Evolutionary conservation across 2,888 invertebrate species (phyloP).

Genomic region (Himalopsyche tibetana): DNA sequence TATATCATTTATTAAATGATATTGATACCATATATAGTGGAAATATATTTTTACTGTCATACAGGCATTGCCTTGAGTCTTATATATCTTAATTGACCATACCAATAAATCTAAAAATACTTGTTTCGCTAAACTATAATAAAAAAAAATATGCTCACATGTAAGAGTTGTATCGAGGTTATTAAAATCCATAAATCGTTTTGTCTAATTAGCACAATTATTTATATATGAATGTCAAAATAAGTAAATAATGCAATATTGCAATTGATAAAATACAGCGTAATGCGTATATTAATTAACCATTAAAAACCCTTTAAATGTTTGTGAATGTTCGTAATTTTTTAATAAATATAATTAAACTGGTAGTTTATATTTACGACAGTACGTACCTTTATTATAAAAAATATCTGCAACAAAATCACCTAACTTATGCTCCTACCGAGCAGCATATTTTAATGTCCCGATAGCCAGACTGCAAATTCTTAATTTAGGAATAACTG

Average conservation of each 20-base stretch:
- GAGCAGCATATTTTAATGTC: too few relatives aligned
- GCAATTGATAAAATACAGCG: neutral
- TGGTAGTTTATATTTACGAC: too few relatives aligned
- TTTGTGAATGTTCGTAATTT: too few relatives aligned
- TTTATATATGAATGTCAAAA: neutral
- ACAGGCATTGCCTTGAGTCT: neutral
- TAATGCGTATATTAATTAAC: too few relatives aligned
- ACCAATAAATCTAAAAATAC: slow-evolving; percentile 36
- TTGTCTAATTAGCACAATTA: slow-evolving; percentile 39
- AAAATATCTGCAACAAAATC: too few relatives aligned
- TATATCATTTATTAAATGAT: too few relatives aligned
- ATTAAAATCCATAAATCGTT: slow-evolving; percentile 15
- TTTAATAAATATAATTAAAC: too few relatives aligned
- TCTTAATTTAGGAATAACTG: too few relatives aligned
- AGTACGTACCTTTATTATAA: too few relatives aligned
- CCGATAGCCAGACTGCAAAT: too few relatives aligned
- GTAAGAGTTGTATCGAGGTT: neutral
- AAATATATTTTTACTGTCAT: neutral
- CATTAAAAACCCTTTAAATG: too few relatives aligned
- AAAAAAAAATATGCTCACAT: neutral
- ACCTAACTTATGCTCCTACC: too few relatives aligned
- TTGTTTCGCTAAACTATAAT: neutral
- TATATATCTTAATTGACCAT: neutral
- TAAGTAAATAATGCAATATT: slow-evolving; percentile 13
- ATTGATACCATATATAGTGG: neutral